Evolutionary conservation across 2,888 invertebrate species (phyloP).

Genomic region (Neoascia interrupta): DNA sequence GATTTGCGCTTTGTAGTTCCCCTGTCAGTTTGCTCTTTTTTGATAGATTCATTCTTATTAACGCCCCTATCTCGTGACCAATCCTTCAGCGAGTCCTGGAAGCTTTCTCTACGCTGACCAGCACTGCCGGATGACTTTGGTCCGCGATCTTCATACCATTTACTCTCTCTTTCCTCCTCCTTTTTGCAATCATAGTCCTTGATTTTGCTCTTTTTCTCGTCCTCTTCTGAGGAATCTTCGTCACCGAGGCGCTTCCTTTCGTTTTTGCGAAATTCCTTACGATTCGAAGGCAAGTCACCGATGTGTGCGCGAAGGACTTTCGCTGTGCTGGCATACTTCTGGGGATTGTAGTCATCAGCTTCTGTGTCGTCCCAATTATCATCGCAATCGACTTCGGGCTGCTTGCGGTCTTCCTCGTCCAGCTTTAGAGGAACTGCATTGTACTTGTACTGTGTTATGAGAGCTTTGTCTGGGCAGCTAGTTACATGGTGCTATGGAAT

Average conservation of each 20-base stretch:
- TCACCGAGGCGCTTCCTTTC: conserved; percentile 74
- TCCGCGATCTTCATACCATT: conserved; percentile 29
- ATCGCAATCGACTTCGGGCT: conserved; percentile 71
- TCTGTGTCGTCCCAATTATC: conserved; percentile 71
- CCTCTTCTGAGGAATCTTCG: conserved; percentile 36
- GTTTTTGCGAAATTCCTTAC: conserved; percentile 74
- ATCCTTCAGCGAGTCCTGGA: neutral
- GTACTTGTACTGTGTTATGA: conserved; percentile 70
- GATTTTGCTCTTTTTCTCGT: conserved; percentile 11
- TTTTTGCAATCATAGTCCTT: conserved; percentile 19
- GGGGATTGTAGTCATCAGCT: conserved; percentile 74
- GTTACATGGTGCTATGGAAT: conserved; percentile 71
- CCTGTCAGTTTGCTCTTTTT: neutral
- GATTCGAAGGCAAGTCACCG: conserved; percentile 72
- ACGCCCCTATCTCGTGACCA: conserved; percentile 1
- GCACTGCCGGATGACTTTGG: conserved; percentile 1
- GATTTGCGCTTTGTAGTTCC: too few relatives aligned
- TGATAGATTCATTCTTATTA: neutral
- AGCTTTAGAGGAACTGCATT: conserved; percentile 44
- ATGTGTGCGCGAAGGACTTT: conserved; percentile 73
- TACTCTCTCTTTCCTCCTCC: conserved; percentile 16
- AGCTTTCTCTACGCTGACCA: neutral
- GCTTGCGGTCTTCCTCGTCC: conserved; percentile 70
- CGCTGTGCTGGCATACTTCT: conserved; percentile 71
- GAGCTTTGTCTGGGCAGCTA: conserved; percentile 71